phyloP scores from a whole-genome alignment of 2,113 vertebrate genomes.

The Xenopus borealis region DNA sequence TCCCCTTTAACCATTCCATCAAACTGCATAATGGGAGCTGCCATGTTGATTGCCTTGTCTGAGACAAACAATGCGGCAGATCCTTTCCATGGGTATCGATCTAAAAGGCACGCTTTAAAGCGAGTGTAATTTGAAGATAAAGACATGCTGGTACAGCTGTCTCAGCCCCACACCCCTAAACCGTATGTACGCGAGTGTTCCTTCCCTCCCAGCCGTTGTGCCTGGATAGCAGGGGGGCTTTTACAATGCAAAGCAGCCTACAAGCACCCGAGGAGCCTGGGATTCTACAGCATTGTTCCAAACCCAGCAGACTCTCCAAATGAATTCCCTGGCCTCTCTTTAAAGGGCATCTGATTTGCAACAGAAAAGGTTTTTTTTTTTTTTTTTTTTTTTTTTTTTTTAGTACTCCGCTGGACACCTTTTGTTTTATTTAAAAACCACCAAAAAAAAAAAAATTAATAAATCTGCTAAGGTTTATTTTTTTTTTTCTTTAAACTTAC shows the following conservation, averaged over 20 bases:
- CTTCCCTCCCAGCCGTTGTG: no score
- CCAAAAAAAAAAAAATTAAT: not conserved
- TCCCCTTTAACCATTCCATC: no score
- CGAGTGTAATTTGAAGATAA: no score
- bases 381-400: no score
- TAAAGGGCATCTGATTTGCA: conserved; percentile 61
- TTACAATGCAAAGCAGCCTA: conserved; percentile 56
- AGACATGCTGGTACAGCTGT: no score
- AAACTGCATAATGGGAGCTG: no score
- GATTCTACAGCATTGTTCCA: conserved; percentile 40
- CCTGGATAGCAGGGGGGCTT: conserved; percentile 33
- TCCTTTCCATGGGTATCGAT: no score
- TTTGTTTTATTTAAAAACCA: conserved; percentile 29
- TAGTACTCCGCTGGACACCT: conserved; percentile 48
- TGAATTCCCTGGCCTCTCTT: conserved; percentile 51
- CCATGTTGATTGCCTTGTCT: no score
- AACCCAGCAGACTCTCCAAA: conserved; percentile 50
- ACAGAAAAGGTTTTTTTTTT: conserved; percentile 59
- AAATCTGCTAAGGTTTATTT: conserved; percentile 36
- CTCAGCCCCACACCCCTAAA: no score
- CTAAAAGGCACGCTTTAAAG: no score
- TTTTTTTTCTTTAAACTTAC: conserved; percentile 59
- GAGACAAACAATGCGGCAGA: no score
- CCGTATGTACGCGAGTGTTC: no score
- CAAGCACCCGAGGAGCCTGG: conserved; percentile 52